phyloP scores from a whole-genome alignment of 1,140 invertebrate species.

The Drosophila novamexicana region DNA sequence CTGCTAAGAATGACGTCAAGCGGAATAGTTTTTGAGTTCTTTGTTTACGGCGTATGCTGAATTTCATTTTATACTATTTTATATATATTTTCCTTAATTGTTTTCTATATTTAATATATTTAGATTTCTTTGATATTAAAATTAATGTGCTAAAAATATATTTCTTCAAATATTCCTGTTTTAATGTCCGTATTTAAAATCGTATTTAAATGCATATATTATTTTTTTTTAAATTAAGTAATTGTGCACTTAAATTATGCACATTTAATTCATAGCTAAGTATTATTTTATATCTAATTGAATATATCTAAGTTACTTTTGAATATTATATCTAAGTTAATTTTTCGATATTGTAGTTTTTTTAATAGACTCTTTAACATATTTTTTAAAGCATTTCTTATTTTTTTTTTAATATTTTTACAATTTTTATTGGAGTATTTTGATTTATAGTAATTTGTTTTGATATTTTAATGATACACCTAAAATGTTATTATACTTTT shows the following conservation, averaged over 20 bases:
- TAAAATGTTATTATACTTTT: neutral
- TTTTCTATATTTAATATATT: slow-evolving; percentile 7
- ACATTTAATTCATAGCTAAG: too few relatives aligned
- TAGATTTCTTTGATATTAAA: neutral
- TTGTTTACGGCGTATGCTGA: neutral
- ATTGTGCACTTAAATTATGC: too few relatives aligned
- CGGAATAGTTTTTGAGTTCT: neutral
- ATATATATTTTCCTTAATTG: neutral
- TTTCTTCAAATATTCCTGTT: slow-evolving; percentile 1
- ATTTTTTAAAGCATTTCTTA: too few relatives aligned
- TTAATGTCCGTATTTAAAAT: neutral
- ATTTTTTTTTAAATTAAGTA: slow-evolving; percentile 16
- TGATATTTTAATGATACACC: neutral
- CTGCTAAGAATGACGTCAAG: slow-evolving; percentile 8
- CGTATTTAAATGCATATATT: neutral
- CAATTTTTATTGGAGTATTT: too few relatives aligned
- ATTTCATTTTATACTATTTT: neutral
- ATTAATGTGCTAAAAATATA: neutral
- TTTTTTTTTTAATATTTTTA: too few relatives aligned
- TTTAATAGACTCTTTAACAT: too few relatives aligned
- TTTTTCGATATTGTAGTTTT: too few relatives aligned
- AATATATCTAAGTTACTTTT: neutral
- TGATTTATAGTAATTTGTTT: neutral
- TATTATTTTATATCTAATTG: too few relatives aligned
- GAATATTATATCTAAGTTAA: too few relatives aligned